Evolutionary conservation across 2,113 vertebrate genomes (phyloP).

Genomic region (Campylorhamphus procurvoides): DNA sequence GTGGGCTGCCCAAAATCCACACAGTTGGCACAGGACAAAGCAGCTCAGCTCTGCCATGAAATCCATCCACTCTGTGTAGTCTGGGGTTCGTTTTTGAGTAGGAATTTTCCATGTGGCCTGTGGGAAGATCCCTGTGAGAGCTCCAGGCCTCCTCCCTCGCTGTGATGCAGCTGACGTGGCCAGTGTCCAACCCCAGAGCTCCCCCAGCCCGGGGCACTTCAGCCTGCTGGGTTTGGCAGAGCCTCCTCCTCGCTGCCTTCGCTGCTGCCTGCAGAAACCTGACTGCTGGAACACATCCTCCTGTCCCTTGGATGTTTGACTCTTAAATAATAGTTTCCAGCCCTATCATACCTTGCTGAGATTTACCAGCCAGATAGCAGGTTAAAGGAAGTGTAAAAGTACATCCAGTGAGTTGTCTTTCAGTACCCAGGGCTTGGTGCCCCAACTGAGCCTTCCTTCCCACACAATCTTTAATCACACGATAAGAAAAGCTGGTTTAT

Average conservation of each 20-base stretch:
- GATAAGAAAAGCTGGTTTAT: neutral
- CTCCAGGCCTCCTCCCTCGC: neutral
- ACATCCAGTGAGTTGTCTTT: neutral
- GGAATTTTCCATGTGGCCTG: constrained; percentile 32
- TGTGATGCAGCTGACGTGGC: neutral
- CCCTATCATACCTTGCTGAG: neutral
- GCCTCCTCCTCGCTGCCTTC: neutral
- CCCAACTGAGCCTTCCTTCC: neutral
- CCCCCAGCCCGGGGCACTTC: neutral
- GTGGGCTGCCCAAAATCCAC: neutral
- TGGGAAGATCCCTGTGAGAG: neutral
- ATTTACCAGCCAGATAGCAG: constrained; percentile 21
- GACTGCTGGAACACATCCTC: constrained; percentile 23
- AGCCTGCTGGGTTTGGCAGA: neutral
- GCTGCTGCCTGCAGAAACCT: constrained; percentile 61
- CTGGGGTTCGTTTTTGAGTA: neutral
- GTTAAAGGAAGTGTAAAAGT: constrained; percentile 1
- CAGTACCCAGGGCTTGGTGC: neutral
- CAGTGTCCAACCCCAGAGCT: neutral
- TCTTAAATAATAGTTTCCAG: constrained; percentile 19
- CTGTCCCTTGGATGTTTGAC: neutral
- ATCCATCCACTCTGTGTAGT: neutral
- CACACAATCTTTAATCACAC: neutral
- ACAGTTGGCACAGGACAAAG: neutral
- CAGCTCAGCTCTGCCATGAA: neutral